phyloP scores from a whole-genome alignment of 2,797 vertebrate species.

The Pantherophis vulpinus region DNA sequence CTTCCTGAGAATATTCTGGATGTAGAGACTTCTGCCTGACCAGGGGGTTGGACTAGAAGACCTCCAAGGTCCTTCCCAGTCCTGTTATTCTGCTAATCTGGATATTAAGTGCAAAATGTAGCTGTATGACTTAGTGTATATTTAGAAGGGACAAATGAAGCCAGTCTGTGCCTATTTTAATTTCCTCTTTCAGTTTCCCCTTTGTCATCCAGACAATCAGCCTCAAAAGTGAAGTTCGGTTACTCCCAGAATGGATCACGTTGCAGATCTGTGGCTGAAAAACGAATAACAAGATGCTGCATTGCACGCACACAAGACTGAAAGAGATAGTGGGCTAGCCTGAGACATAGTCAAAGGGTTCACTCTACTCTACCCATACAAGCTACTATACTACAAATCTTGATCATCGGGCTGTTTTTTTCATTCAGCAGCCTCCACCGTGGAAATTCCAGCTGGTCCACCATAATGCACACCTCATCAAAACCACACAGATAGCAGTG shows the following conservation, averaged over 20 bases:
- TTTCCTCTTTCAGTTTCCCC: background rate
- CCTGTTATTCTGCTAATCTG: background rate
- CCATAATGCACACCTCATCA: background rate
- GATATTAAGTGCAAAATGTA: background rate
- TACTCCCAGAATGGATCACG: background rate
- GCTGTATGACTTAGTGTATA: background rate
- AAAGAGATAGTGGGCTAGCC: background rate
- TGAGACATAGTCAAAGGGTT: background rate
- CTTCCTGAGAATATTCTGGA: background rate
- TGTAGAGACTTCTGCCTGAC: background rate
- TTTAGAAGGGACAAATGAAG: background rate
- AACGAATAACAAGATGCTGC: background rate
- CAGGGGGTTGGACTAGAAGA: background rate
- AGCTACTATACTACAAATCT: background rate
- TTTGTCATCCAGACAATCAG: background rate
- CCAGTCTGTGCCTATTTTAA: background rate
- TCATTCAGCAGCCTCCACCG: background rate
- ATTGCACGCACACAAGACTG: background rate
- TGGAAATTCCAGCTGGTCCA: background rate
- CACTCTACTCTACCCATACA: background rate
- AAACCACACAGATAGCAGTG: background rate
- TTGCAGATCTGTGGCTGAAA: background rate
- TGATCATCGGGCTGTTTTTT: background rate
- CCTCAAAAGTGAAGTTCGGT: background rate
- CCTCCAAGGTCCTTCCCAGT: background rate